These are phyloP conservation scores for Anoplolepis gracilipes DNA, from an alignment of 1,140 invertebrate species.

Conservation along the genomic window DNA sequence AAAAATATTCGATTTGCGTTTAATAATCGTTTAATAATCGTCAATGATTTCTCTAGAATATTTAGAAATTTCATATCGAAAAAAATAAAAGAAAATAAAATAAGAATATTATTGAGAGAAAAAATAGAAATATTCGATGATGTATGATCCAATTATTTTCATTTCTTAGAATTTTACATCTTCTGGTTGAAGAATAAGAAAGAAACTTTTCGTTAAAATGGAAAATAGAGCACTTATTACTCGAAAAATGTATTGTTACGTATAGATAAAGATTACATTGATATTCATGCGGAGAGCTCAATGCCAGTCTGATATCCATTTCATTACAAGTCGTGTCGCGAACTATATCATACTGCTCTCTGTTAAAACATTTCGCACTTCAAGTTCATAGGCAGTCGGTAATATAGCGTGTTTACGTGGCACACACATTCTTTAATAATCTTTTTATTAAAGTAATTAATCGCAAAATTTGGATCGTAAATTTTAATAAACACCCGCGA, in stretches of 20 bases:
- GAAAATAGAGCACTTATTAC: not conserved
- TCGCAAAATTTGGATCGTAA: not conserved
- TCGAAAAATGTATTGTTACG: not conserved
- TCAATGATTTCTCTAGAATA: not conserved
- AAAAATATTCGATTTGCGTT: not conserved
- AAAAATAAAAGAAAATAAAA: not conserved
- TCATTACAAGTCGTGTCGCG: not conserved
- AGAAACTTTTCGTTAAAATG: no score
- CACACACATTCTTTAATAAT: not conserved
- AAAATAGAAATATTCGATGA: not conserved
- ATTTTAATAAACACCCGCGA: not conserved
- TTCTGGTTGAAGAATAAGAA: not conserved
- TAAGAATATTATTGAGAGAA: not conserved
- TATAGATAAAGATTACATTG: not conserved
- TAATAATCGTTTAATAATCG: not conserved
- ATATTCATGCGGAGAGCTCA: conserved; percentile 26
- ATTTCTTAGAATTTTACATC: not conserved
- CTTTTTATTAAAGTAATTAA: not conserved
- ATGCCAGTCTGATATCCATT: conserved; percentile 9
- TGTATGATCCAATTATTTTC: no score
- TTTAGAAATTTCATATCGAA: not conserved
- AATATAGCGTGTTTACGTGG: conserved; percentile 44
- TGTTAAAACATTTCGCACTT: conserved; percentile 28
- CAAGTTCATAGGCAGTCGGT: conserved; percentile 47
- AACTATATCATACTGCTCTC: conserved; percentile 60